phyloP scores from a whole-genome alignment of 2,113 vertebrate genomes.

The Mohoua ochrocephala region DNA sequence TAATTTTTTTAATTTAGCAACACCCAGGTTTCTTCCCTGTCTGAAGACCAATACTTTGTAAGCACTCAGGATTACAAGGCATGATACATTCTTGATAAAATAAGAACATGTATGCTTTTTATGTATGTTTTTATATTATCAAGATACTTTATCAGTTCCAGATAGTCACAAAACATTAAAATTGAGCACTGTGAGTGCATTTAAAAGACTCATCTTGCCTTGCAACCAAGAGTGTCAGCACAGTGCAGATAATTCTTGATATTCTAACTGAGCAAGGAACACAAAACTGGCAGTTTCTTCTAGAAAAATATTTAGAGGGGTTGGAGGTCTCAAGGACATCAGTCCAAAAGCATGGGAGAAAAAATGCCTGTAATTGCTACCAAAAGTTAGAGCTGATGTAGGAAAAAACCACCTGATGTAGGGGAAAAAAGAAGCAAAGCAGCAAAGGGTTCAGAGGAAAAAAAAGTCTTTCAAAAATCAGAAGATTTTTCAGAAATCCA shows the following conservation, averaged over 20 bases:
- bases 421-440: background rate
- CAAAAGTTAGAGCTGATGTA: background rate
- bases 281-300: background rate
- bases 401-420: background rate
- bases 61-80: background rate
- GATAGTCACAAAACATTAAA: background rate
- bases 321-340: background rate
- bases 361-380: background rate
- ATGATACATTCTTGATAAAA: background rate
- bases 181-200: background rate
- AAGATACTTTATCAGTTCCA: background rate
- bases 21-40: background rate
- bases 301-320: background rate
- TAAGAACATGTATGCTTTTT: background rate
- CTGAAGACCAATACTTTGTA: background rate
- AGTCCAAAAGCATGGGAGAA: background rate
- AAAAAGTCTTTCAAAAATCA: background rate
- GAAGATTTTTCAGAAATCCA: background rate
- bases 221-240: background rate
- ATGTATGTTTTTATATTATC: background rate
- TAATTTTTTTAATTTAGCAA: background rate
- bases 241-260: background rate
- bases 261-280: background rate
- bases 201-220: background rate
- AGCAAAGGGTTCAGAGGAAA: background rate